phyloP scores from a whole-genome alignment of 2,113 vertebrate species.

The Chlamydotis undulata region DNA sequence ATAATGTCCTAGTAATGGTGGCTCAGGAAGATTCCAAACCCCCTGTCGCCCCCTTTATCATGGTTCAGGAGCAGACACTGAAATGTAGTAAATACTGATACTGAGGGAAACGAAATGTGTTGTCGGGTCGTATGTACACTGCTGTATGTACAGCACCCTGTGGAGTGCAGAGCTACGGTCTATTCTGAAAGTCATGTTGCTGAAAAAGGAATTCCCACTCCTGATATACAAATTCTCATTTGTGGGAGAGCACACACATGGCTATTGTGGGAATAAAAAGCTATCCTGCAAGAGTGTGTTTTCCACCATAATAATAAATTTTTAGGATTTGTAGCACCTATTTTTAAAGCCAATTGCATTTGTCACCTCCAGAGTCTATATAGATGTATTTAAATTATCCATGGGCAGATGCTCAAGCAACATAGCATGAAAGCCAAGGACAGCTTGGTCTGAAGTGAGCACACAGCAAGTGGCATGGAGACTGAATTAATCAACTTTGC shows the following conservation, averaged over 20 bases:
- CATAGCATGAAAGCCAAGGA: not conserved
- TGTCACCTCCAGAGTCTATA: not conserved
- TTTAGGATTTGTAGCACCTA: not conserved
- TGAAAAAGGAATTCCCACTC: not conserved
- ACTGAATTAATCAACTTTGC: not conserved
- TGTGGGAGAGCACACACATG: not conserved
- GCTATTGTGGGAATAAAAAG: not conserved
- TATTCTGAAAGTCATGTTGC: not conserved
- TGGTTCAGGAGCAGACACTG: not conserved
- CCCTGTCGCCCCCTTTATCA: not conserved
- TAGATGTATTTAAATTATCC: not conserved
- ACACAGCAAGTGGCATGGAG: not conserved
- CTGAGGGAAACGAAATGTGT: not conserved
- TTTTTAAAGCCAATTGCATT: not conserved
- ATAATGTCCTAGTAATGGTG: not conserved
- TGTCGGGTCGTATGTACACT: not conserved
- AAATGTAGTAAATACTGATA: not conserved
- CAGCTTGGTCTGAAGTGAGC: not conserved
- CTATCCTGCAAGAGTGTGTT: not conserved
- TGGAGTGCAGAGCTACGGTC: not conserved
- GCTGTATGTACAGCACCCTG: not conserved
- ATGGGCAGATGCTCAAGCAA: not conserved
- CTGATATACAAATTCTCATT: not conserved
- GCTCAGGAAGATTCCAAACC: not conserved
- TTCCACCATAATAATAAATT: not conserved